These are phyloP conservation scores for Melanotaenia pygmaea DNA, from an alignment of 2,797 vertebrate genomes.

Conservation along the genomic window DNA sequence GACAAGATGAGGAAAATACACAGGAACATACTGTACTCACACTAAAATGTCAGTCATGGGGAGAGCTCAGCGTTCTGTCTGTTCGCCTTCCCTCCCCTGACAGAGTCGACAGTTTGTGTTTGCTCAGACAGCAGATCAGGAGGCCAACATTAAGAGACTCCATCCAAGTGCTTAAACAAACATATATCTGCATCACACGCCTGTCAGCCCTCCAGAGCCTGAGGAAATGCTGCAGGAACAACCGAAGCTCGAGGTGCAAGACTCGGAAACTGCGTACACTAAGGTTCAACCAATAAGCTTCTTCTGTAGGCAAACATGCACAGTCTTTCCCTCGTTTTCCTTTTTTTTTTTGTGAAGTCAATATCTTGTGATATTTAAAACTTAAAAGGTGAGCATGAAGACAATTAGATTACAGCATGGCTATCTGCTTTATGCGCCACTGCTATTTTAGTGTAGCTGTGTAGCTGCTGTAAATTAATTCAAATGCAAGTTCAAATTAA, in stretches of 20 bases:
- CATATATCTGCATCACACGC: conserved; percentile 64
- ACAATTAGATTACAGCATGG: background rate
- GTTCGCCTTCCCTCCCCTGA: conserved; percentile 74
- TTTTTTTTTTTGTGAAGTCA: background rate
- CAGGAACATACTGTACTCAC: conserved; percentile 28
- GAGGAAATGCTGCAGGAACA: background rate
- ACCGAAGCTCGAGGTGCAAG: background rate
- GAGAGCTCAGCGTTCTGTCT: conserved; percentile 45
- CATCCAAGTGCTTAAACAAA: conserved; percentile 65
- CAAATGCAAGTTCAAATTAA: background rate
- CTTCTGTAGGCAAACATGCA: background rate
- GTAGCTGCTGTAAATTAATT: background rate
- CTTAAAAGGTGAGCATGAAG: background rate
- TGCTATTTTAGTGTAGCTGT: background rate
- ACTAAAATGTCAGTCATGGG: conserved; percentile 57
- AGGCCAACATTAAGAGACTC: conserved; percentile 71
- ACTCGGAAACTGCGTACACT: background rate
- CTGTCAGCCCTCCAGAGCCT: conserved; percentile 24
- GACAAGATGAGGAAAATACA: conserved; percentile 9
- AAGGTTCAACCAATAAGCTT: background rate
- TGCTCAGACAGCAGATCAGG: conserved; percentile 75
- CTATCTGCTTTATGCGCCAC: background rate
- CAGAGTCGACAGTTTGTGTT: conserved; percentile 71
- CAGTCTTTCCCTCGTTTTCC: background rate
- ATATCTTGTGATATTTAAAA: background rate